Evolutionary conservation across 2,113 vertebrate genomes (phyloP).

Genomic region (Oncorhynchus mykiss): DNA sequence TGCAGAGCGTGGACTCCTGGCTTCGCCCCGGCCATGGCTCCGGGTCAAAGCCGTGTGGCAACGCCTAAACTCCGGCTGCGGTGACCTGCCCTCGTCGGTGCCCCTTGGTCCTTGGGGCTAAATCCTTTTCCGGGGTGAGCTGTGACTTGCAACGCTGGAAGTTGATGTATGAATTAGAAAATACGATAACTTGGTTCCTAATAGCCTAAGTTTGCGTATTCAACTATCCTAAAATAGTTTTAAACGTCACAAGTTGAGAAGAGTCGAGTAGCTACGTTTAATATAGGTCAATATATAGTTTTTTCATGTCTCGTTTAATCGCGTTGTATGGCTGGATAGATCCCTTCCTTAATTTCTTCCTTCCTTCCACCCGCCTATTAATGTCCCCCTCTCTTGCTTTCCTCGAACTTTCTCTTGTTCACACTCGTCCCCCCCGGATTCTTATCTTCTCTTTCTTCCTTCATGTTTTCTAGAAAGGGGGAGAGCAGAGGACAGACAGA

Average conservation of each 20-base stretch:
- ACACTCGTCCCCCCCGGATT: slow-evolving; percentile 11
- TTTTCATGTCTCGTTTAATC: slow-evolving; percentile 16
- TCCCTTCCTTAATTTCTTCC: slow-evolving; percentile 5
- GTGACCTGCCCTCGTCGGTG: not conserved
- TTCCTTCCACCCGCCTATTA: slow-evolving; percentile 1
- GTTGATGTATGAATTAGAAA: not conserved
- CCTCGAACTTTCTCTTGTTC: slow-evolving; percentile 23
- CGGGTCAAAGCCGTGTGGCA: slow-evolving; percentile 13
- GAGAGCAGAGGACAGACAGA: not conserved
- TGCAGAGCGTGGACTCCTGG: slow-evolving; percentile 76
- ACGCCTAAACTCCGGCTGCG: slow-evolving; percentile 24
- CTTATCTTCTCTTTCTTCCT: slow-evolving; percentile 10
- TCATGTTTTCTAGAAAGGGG: slow-evolving; percentile 17
- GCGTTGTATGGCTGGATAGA: slow-evolving; percentile 1
- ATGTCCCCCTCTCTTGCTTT: slow-evolving; percentile 2
- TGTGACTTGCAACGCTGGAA: not conserved
- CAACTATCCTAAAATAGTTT: not conserved
- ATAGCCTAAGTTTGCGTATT: no score
- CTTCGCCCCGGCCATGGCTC: slow-evolving; percentile 72
- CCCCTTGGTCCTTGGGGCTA: not conserved
- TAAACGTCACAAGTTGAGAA: not conserved
- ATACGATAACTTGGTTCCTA: not conserved
- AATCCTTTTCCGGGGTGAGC: slow-evolving; percentile 22
- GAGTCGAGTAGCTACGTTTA: not conserved
- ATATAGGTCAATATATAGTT: not conserved